A percentile compares a stretch with the other conserved stretches of the same genome.
Conservation (phyloP, 2,888 invertebrate species). For the Acleris sparsana region DNA sequence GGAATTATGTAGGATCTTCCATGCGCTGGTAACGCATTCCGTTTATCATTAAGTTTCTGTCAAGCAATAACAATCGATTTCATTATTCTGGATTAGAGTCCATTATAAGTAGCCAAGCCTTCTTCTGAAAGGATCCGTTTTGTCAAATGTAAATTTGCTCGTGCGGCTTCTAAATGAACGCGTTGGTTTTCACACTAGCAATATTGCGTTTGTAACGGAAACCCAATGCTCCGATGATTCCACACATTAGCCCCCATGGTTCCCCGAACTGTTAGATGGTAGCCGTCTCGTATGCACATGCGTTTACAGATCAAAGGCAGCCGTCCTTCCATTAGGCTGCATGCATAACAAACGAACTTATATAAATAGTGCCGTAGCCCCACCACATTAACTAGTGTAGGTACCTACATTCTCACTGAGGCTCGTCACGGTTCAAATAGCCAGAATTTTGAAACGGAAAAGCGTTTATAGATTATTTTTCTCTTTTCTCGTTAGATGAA, state of each 20-base stretch:
- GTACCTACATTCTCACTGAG: background rate
- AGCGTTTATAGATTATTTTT: background rate
- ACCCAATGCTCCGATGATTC: constrained; percentile 28
- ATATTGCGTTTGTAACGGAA: constrained; percentile 17
- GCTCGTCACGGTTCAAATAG: background rate
- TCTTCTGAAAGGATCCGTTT: no score
- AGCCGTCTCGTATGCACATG: constrained; percentile 41
- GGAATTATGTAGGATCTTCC: background rate
- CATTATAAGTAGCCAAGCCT: no score
- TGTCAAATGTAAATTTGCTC: no score
- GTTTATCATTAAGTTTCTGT: background rate
- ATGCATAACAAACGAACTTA: constrained; percentile 32
- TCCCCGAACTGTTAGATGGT: constrained; percentile 46
- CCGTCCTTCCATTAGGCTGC: constrained; percentile 41
- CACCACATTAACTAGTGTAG: background rate
- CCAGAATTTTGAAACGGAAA: background rate
- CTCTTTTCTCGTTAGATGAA: no score
- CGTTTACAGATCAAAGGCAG: constrained; percentile 47
- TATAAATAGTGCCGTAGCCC: constrained; percentile 24
- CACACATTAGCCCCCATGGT: constrained; percentile 36
- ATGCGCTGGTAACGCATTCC: background rate
- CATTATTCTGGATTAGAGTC: no score
- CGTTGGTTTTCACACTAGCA: constrained; percentile 2
- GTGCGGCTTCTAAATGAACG: background rate
- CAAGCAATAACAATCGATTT: no score